A percentile compares a stretch with the other conserved stretches of the same genome.
phyloP scores from a whole-genome alignment of 1,140 invertebrate species.

The Panonychus citri region DNA sequence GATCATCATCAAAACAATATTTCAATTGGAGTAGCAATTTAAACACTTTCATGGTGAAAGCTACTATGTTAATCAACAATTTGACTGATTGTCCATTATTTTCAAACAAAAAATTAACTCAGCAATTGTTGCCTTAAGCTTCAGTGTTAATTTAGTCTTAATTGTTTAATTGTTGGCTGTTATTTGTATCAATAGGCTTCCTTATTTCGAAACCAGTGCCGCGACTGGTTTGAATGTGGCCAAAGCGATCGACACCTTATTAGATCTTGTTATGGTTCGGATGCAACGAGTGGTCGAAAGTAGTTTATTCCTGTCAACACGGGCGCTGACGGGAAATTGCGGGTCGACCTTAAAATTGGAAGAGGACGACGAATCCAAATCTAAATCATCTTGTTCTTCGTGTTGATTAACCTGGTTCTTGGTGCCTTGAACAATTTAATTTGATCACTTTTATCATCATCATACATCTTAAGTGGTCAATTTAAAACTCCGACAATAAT shows the following conservation, averaged over 20 bases:
- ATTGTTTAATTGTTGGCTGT: neutral
- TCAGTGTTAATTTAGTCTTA: neutral
- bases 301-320: neutral
- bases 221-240: constrained; percentile 72
- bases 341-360: no score
- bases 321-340: no score
- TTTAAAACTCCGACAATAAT: no score
- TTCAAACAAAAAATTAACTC: no score
- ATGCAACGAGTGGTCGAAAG: constrained; percentile 38
- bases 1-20: neutral
- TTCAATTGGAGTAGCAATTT: neutral
- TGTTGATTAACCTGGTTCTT: neutral
- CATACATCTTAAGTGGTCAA: no score
- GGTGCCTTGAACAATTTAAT: neutral
- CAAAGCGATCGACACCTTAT: constrained; percentile 51
- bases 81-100: no score
- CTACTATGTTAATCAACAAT: no score
- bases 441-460: no score
- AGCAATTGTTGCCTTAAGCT: neutral
- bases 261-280: constrained; percentile 65
- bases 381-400: no score
- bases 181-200: constrained; percentile 29
- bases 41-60: neutral
- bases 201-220: constrained; percentile 78
- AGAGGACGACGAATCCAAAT: no score